Percentiles rank a stretch among this genome's conserved stretches.
Evolutionary conservation across 2,797 vertebrate genomes (phyloP).

Genomic region (Sciaenops ocellatus): DNA sequence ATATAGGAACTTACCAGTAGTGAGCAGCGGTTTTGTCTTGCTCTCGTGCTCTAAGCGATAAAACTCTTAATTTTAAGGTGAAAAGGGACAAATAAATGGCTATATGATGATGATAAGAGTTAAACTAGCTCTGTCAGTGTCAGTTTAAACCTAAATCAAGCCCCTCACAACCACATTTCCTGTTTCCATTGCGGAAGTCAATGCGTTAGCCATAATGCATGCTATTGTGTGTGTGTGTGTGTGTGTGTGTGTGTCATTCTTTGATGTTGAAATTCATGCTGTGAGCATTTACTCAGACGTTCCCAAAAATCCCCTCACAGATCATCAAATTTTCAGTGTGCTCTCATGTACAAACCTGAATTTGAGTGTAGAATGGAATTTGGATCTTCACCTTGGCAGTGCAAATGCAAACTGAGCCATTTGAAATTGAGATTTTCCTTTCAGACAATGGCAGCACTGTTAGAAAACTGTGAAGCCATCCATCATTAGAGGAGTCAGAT

Average conservation of each 20-base stretch:
- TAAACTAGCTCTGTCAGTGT: no score
- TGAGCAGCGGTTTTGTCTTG: background rate
- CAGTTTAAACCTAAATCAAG: background rate
- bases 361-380: background rate
- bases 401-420: background rate
- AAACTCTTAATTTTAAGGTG: background rate
- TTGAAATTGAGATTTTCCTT: background rate
- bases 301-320: background rate
- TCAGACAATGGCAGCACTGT: background rate
- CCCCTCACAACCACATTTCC: background rate
- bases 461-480: background rate
- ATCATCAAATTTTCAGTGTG: background rate
- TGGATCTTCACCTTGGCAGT: background rate
- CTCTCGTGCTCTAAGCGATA: background rate
- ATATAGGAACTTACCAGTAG: constrained; percentile 25
- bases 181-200: constrained; percentile 51
- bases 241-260: background rate
- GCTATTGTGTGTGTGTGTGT: background rate
- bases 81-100: rapidly evolving
- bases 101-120: no score
- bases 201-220: no score
- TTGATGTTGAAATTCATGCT: background rate
- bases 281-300: no score
- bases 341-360: background rate
- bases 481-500: background rate